Conservation (phyloP, 2,113 vertebrate genomes). For the Psephotus haematonotus region DNA sequence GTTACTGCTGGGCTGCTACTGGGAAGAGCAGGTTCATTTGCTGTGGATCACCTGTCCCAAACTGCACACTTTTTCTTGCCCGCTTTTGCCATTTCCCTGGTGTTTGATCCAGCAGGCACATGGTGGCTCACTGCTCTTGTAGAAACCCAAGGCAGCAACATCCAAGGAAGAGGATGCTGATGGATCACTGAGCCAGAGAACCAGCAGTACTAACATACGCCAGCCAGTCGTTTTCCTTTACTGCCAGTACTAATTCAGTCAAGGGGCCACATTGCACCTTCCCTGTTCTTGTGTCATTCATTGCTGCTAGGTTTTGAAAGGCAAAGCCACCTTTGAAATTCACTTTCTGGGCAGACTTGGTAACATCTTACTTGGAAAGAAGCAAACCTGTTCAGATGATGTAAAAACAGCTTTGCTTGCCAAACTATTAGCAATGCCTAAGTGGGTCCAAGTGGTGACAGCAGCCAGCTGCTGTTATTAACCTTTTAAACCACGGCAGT, state of each 20-base stretch:
- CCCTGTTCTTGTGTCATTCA: neutral
- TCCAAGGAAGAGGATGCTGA: neutral
- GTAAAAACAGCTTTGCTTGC: neutral
- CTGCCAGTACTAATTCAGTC: neutral
- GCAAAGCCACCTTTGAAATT: neutral
- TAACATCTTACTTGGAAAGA: neutral
- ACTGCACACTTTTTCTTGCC: neutral
- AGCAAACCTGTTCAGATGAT: neutral
- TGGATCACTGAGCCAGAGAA: neutral
- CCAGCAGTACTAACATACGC: neutral
- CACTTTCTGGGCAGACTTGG: neutral
- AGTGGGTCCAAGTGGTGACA: neutral
- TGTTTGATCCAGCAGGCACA: neutral
- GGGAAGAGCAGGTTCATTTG: neutral
- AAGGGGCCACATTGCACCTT: neutral
- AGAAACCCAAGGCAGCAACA: neutral
- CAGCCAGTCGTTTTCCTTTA: neutral
- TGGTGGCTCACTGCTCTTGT: rapidly evolving
- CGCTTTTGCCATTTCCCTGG: neutral
- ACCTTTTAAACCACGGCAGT: neutral
- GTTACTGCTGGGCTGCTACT: neutral
- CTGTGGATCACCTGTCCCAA: neutral
- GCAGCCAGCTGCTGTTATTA: neutral
- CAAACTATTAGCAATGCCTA: neutral
- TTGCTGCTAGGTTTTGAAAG: neutral